Evolutionary conservation across 2,888 invertebrate genomes (phyloP).

Genomic region (Cacoxenus indagator): DNA sequence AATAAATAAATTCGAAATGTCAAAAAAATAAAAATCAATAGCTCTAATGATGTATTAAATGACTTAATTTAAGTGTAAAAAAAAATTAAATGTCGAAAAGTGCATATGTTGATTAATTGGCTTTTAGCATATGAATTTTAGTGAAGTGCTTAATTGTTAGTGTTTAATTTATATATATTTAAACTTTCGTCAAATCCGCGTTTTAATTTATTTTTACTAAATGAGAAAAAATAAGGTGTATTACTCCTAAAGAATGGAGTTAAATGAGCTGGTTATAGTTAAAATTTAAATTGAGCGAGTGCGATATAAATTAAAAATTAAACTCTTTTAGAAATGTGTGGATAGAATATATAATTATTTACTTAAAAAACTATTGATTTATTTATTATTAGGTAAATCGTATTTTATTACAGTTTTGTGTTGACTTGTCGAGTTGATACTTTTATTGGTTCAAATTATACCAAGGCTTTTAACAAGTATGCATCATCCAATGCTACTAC

Average conservation of each 20-base stretch:
- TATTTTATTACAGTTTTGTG: not conserved
- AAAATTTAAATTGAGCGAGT: not conserved
- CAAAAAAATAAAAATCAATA: slow-evolving; percentile 1
- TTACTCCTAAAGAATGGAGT: not conserved
- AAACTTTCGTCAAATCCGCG: not conserved
- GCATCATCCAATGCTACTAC: too few relatives aligned
- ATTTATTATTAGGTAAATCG: not conserved
- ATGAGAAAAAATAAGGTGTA: not conserved
- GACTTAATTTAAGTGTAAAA: not conserved
- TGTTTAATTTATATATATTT: not conserved
- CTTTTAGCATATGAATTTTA: slow-evolving; percentile 7
- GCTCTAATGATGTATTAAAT: not conserved
- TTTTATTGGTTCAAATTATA: too few relatives aligned
- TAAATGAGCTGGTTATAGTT: not conserved
- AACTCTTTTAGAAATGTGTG: not conserved
- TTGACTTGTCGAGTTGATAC: too few relatives aligned
- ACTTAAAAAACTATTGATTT: not conserved
- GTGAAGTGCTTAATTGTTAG: not conserved
- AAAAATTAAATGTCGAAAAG: not conserved
- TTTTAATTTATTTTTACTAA: not conserved
- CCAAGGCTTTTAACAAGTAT: too few relatives aligned
- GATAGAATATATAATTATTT: not conserved
- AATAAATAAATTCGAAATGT: not conserved
- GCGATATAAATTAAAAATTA: not conserved
- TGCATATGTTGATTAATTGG: slow-evolving; percentile 6